Percentiles rank a stretch among this genome's conserved stretches.
phyloP scores from a whole-genome alignment of 2,797 vertebrate genomes.

The Tauraco hartlaubi region DNA sequence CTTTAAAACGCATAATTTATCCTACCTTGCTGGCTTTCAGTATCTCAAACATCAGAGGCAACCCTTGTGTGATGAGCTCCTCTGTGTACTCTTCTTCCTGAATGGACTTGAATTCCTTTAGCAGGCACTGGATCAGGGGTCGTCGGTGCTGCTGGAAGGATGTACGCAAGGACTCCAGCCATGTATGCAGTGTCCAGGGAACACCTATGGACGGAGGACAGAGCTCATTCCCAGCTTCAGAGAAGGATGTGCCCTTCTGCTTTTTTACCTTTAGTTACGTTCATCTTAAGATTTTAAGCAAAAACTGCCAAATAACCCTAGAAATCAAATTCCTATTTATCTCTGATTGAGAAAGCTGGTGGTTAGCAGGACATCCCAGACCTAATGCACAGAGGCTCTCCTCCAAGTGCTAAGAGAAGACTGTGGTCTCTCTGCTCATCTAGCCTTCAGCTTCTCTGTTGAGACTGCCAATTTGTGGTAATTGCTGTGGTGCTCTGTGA shows the following conservation, averaged over 20 bases:
- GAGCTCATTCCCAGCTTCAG: neutral
- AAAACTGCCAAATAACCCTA: neutral
- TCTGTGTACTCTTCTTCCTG: slow-evolving; percentile 97
- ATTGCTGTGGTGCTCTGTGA: slow-evolving; percentile 55
- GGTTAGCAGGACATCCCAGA: neutral
- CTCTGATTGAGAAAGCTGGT: neutral
- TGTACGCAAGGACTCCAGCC: slow-evolving; percentile 94
- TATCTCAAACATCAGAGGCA: slow-evolving; percentile 98
- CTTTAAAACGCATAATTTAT: neutral
- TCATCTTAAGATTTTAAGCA: neutral
- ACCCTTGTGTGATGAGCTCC: slow-evolving; percentile 93
- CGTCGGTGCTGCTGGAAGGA: slow-evolving; percentile 95
- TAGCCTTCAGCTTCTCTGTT: slow-evolving; percentile 49
- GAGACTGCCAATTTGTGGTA: slow-evolving; percentile 65
- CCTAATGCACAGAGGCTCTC: slow-evolving; percentile 5
- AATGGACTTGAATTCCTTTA: slow-evolving; percentile 97
- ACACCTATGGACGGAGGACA: slow-evolving; percentile 80
- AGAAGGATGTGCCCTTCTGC: neutral
- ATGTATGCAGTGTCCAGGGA: slow-evolving; percentile 95
- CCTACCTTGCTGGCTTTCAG: slow-evolving; percentile 95
- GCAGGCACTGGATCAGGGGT: slow-evolving; percentile 93
- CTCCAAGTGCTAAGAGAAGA: neutral
- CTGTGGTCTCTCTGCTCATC: slow-evolving; percentile 46
- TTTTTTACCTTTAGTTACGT: neutral
- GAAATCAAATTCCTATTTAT: neutral